Evolutionary conservation across 1,140 invertebrate species (phyloP).

Genomic region (Limonius californicus): DNA sequence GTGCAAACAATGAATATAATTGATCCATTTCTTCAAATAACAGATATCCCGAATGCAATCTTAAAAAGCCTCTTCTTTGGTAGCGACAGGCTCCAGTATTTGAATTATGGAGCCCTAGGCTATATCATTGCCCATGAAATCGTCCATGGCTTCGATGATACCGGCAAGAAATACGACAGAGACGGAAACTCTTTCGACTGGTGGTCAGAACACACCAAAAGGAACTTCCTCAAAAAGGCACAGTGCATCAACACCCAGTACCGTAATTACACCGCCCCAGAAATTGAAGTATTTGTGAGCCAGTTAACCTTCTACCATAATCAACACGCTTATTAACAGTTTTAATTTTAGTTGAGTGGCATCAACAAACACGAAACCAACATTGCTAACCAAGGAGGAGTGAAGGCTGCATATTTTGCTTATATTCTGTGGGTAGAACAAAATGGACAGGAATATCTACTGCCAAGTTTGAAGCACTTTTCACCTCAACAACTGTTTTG

Average conservation of each 20-base stretch:
- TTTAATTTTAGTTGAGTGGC: constrained; percentile 20
- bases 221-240: constrained; percentile 56
- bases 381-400: constrained; percentile 65
- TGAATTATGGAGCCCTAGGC: constrained; percentile 72
- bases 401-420: constrained; percentile 60
- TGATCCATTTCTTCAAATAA: no score
- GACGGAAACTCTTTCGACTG: constrained; percentile 69
- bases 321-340: no score
- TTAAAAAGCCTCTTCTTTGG: constrained; percentile 70
- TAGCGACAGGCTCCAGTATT: constrained; percentile 64
- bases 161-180: constrained; percentile 85
- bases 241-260: constrained; percentile 72
- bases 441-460: not conserved
- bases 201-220: constrained; percentile 53
- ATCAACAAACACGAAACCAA: constrained; percentile 60
- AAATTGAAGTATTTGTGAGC: no score
- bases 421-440: not conserved
- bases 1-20: no score
- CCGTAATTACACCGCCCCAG: constrained; percentile 55
- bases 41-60: constrained; percentile 53
- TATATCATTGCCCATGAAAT: constrained; percentile 63
- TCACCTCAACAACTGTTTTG: constrained; percentile 64
- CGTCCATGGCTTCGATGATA: constrained; percentile 76
- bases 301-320: no score
- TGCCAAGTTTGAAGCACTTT: not conserved